Conservation (phyloP, 2,888 invertebrate genomes). For the Phortica magna region DNA sequence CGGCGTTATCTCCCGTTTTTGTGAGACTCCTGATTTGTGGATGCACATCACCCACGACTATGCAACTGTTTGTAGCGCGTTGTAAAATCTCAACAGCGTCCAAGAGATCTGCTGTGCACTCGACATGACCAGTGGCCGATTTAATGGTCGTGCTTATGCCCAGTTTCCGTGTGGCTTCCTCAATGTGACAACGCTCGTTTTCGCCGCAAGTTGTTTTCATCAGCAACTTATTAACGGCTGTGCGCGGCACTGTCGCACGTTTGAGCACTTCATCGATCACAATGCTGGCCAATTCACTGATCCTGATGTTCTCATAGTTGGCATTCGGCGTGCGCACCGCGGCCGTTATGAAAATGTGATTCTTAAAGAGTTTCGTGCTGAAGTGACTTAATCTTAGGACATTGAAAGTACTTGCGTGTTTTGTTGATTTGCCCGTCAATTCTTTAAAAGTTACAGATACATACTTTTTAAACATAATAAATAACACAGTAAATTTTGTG, state of each 20-base stretch:
- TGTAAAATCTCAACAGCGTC: constrained; percentile 50
- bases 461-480: too few species aligned
- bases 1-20: constrained; percentile 95
- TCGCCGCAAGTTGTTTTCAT: constrained; percentile 86
- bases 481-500: too few species aligned
- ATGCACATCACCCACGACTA: constrained; percentile 55
- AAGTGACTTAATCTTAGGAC: not conserved
- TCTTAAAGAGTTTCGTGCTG: constrained; percentile 58
- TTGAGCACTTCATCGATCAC: constrained; percentile 91
- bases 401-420: too few species aligned
- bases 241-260: constrained; percentile 87
- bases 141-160: constrained; percentile 94
- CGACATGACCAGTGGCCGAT: constrained; percentile 78
- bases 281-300: constrained; percentile 90
- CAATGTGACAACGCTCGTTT: constrained; percentile 96
- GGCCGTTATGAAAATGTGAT: constrained; percentile 94
- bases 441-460: too few species aligned
- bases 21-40: constrained; percentile 38
- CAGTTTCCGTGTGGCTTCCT: constrained; percentile 89
- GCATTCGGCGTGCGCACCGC: constrained; percentile 97
- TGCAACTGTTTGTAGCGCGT: constrained; percentile 37
- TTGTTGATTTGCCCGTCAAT: too few species aligned
- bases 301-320: constrained; percentile 91
- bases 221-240: constrained; percentile 92
- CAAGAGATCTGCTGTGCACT: constrained; percentile 50